Evolutionary conservation across 23 tunicate genomes (phyloP), one percentile per base, ranked within the genome.

Genomic region (Aplidium turbinatum): DNA sequence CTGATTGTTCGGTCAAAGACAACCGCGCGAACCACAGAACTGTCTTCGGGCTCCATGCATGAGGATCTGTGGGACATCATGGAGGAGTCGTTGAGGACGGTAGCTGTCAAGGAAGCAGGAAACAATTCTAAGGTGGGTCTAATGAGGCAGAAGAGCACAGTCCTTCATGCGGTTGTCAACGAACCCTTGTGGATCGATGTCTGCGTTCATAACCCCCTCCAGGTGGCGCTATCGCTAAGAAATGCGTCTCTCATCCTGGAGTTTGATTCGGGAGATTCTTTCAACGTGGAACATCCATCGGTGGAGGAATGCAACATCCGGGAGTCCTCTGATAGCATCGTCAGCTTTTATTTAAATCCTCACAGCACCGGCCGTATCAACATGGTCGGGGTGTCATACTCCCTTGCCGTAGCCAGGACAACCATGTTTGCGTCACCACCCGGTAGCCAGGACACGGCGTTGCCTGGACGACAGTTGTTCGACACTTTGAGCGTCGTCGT

Each of bases 401-500:
- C 42, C 3, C 78, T 85, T 4, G 40, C 64, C 20, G 45, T 67
- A 31, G 82, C 76, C 6, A 2, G 32, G 19, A 38, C 32, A 3
- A 45, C 82, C 2, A 35, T 62, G 33, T 65, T 69, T 50, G 36
- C 57, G 22, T 32, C 82, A 27, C 78, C 57, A 32, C 60, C 24
- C 31, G 67, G 71, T 25, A 66, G 46, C 28, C 45, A 63, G 33
- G 56, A 34, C 64, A 61, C 72, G 27, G 87, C 68, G n/a, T 56
- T 73, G 28, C 24, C 48, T 26, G 91, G 91, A 23, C 38, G 32
- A 31, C 91, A 85, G 40, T 23, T 56, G 69, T 84, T 85, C 54
- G 32, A 54, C 22, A n/a, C 68, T 24, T 33, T 84, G 16, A 29
- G 25, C 22, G 36, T 91, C 4, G 62, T 47, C 24, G 78, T 84